phyloP scores from a whole-genome alignment of 2,888 invertebrate species.

The Trachelus stipa region DNA sequence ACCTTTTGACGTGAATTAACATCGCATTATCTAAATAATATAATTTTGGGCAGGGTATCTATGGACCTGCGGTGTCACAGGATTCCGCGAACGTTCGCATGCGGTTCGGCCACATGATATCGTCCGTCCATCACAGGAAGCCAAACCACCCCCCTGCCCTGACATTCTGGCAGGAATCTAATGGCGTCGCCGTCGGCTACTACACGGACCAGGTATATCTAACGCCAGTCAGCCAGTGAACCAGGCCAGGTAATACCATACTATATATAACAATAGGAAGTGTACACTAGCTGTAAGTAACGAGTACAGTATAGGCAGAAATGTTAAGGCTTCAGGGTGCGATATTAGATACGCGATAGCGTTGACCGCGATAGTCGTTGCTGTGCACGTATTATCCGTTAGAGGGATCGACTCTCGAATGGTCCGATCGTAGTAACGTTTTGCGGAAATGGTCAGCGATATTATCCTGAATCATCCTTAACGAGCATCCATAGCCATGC shows the following conservation, averaged over 20 bases:
- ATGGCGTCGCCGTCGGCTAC: not conserved
- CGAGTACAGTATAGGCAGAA: not conserved
- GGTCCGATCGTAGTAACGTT: constrained; percentile 31
- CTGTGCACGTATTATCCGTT: constrained; percentile 18
- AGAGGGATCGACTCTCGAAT: constrained; percentile 17
- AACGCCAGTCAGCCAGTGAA: not conserved
- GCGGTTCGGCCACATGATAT: not conserved
- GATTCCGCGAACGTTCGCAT: not conserved
- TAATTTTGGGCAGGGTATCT: not conserved
- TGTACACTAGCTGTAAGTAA: not conserved
- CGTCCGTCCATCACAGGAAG: not conserved
- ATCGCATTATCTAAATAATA: not conserved
- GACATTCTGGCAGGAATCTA: not conserved
- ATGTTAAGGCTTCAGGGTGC: not conserved
- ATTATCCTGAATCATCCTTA: constrained; percentile 46
- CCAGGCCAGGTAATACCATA: not conserved
- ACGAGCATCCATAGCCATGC: constrained; percentile 32
- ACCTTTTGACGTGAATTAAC: not conserved
- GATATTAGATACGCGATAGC: not conserved
- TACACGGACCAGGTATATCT: not conserved
- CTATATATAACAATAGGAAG: not conserved
- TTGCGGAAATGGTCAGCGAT: constrained; percentile 35
- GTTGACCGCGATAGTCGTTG: not conserved
- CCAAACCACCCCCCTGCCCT: not conserved
- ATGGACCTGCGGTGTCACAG: not conserved